Evolutionary conservation across 2,113 vertebrate species (phyloP).

Genomic region (Scopus umbretta): DNA sequence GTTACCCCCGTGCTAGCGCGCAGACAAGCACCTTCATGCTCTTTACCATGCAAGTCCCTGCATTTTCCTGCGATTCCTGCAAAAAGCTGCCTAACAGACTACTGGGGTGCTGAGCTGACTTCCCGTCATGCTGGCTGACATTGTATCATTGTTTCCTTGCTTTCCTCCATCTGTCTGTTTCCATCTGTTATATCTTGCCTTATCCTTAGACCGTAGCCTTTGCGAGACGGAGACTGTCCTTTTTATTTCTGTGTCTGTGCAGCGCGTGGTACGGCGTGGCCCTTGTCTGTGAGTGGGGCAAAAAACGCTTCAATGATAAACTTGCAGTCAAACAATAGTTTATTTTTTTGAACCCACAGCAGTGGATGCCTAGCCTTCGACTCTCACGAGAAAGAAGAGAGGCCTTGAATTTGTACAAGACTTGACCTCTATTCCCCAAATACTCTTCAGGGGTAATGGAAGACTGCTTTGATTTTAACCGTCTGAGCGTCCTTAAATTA

Average conservation of each 20-base stretch:
- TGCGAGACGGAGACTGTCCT: background rate
- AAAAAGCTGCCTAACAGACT: background rate
- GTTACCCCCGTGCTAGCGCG: fast-evolving
- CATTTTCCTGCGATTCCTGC: background rate
- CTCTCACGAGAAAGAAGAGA: fast-evolving
- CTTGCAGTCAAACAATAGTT: fast-evolving
- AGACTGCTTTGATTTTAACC: background rate
- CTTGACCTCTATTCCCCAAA: background rate
- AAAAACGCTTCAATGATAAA: background rate
- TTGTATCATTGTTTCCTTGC: constrained; percentile 7
- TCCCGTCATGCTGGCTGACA: constrained; percentile 5
- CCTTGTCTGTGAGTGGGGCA: background rate
- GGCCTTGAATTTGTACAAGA: background rate
- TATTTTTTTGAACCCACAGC: background rate
- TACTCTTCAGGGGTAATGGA: background rate
- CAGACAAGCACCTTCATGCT: background rate
- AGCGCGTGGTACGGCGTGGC: background rate
- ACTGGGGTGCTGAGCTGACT: constrained; percentile 14
- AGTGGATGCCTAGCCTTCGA: fast-evolving
- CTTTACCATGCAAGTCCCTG: background rate
- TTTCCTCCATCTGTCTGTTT: constrained; percentile 40
- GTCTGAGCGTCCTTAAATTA: background rate
- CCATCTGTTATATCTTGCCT: constrained; percentile 36
- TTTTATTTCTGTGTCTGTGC: background rate
- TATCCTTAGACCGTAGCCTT: background rate